These are phyloP conservation scores for Stylophora pistillata DNA, from an alignment of 64 coral and sea anemone genomes.

Conservation along the genomic window DNA sequence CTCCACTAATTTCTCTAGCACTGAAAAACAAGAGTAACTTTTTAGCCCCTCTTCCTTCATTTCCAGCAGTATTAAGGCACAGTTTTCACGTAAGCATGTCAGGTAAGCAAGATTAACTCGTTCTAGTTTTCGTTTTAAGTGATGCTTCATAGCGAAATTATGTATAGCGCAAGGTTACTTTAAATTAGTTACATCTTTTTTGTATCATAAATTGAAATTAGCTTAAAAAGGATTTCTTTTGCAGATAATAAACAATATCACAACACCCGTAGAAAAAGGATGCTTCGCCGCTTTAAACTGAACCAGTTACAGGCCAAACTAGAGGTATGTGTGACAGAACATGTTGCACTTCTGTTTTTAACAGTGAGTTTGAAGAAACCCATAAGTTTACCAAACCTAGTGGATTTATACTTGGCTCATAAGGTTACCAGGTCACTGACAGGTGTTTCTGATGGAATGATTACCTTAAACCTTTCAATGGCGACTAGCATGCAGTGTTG, in stretches of 20 bases:
- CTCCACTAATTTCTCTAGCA: not conserved
- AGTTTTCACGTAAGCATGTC: constrained; percentile 21
- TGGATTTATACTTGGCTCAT: too few relatives aligned
- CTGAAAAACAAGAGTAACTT: not conserved
- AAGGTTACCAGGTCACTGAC: too few relatives aligned
- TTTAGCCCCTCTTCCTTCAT: not conserved
- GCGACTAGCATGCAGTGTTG: too few relatives aligned
- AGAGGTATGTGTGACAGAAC: constrained; percentile 45
- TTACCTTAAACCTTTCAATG: too few relatives aligned
- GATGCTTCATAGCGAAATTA: not conserved
- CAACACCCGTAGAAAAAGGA: constrained; percentile 73
- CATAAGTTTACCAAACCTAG: too few relatives aligned
- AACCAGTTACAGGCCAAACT: constrained; percentile 61
- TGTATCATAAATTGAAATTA: too few relatives aligned
- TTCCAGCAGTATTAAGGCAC: not conserved
- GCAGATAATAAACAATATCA: constrained; percentile 86
- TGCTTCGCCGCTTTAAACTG: constrained; percentile 66
- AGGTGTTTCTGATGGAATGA: too few relatives aligned
- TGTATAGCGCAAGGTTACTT: too few relatives aligned
- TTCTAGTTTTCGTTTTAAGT: not conserved
- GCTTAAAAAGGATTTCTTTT: not conserved
- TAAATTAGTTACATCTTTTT: too few relatives aligned
- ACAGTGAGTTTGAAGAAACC: too few relatives aligned
- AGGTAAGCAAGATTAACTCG: constrained; percentile 2
- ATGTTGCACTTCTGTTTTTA: not conserved